Base-by-base conservation (phyloP, 2,888 invertebrate genomes). In the Sisyra terminalis region DNA sequence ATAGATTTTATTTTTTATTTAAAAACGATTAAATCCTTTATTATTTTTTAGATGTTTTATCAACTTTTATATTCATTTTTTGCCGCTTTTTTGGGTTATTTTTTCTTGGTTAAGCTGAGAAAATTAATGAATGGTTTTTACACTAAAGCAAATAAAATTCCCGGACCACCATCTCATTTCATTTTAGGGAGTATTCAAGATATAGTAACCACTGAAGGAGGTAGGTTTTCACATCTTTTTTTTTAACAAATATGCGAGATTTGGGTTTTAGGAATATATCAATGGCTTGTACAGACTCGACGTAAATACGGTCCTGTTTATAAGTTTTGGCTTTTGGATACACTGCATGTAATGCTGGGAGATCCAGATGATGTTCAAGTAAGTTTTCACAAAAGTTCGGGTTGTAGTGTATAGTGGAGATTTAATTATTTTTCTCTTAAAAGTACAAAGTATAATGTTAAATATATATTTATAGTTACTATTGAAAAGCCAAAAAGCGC, bases 311-410 rank as follows among this genome's bases (percentile, higher is more conserved):
- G 35, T 4, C 35, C 35, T 13, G 35, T 35, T 9, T 35, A 15
- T 9, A 35, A 35, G 16, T 35, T 35, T 35, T 35, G 35, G 35
- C 14, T 15, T 2, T 35, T 35, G 16, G 35, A 14, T 35, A 15
- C 35, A 6, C 13, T 35, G 10, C 35, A 35, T 35, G 13, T 35
- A 15, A 35, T 35, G 35, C 13, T 35, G 10, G 35, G n/a, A 15
- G 35, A 35, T 35, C 35, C 35, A 3, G 16, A 35, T 7, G 35
- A 35, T 35, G 35, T 35, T 8, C 14, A 35, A 10, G 35, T 35
- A 14, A 14, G 35, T 35, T 14, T 14, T 2, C 24, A 24, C n/a
- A n/a, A n/a, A n/a, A n/a, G n/a, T n/a, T n/a, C n/a, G n/a, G 9
- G 9, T 29, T 29, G 7, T 29, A 8, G 7, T 29, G 7, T 29